Conservation (phyloP, 2,113 vertebrate genomes). For the Pangasianodon gigas region DNA sequence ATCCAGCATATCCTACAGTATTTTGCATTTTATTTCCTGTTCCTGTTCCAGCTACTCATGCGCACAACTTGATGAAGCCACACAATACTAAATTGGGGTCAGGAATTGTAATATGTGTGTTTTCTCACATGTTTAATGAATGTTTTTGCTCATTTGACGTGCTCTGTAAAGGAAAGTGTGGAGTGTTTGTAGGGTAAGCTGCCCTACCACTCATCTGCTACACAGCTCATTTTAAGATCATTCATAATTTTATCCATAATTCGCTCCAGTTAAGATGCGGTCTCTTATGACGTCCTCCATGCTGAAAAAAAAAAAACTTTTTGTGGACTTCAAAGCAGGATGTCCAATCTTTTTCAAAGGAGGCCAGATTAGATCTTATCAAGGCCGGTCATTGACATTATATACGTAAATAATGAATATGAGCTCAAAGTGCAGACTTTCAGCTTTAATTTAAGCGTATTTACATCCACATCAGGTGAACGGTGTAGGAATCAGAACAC, state of each 20-base stretch:
- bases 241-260: background rate
- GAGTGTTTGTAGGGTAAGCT: background rate
- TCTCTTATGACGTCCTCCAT: background rate
- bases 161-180: background rate
- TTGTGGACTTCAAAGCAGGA: background rate
- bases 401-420: background rate
- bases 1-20: background rate
- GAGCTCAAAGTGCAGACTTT: background rate
- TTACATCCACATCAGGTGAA: background rate
- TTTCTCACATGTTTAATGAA: background rate
- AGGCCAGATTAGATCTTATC: background rate
- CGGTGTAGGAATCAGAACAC: background rate
- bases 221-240: background rate
- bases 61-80: background rate
- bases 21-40: background rate
- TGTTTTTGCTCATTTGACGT: background rate
- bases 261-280: background rate
- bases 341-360: background rate
- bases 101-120: background rate
- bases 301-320: background rate
- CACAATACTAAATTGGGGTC: background rate
- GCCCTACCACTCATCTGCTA: background rate
- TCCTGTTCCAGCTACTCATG: too few species aligned
- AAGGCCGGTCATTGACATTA: background rate
- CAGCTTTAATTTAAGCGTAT: background rate